phyloP scores from a whole-genome alignment of 37 sponge, comb jelly and placozoan genomes.

The Spongia lamella region DNA sequence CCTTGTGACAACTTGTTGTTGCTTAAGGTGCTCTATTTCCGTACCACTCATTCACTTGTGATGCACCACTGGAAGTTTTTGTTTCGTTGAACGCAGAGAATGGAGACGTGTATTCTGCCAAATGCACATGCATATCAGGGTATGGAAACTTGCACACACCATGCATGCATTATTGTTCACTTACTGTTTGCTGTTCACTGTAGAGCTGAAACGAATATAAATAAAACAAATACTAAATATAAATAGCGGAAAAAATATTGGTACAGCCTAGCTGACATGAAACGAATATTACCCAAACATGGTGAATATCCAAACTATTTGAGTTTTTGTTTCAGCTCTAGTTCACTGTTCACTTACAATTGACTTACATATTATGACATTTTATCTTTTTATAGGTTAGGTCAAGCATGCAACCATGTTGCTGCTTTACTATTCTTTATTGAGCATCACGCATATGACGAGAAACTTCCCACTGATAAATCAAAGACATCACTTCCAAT shows the following conservation, averaged over 20 bases:
- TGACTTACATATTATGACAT: no score
- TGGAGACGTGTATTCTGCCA: slow-evolving; percentile 5
- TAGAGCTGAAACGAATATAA: background rate
- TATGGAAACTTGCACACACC: no score
- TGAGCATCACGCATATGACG: background rate
- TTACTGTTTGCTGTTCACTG: background rate
- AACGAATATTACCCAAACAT: no score
- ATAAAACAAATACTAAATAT: background rate
- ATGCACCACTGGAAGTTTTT: slow-evolving; percentile 1
- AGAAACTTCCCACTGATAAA: background rate
- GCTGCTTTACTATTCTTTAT: slow-evolving; percentile 14
- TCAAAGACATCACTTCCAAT: background rate
- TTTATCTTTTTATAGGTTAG: slow-evolving; percentile 10
- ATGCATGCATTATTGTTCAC: background rate
- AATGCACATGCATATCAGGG: slow-evolving; percentile 5
- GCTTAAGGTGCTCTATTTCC: no score
- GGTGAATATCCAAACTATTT: no score
- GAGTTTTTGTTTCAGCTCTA: no score
- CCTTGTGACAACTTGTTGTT: no score
- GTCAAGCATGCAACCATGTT: slow-evolving; percentile 22
- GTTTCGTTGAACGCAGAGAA: background rate
- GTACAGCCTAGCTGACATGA: no score
- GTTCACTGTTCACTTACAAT: no score
- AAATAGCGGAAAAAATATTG: no score
- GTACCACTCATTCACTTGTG: background rate